These are phyloP conservation scores for Parauchenoglanis ngamensis DNA, from an alignment of 2,797 vertebrate genomes.

Conservation along the genomic window DNA sequence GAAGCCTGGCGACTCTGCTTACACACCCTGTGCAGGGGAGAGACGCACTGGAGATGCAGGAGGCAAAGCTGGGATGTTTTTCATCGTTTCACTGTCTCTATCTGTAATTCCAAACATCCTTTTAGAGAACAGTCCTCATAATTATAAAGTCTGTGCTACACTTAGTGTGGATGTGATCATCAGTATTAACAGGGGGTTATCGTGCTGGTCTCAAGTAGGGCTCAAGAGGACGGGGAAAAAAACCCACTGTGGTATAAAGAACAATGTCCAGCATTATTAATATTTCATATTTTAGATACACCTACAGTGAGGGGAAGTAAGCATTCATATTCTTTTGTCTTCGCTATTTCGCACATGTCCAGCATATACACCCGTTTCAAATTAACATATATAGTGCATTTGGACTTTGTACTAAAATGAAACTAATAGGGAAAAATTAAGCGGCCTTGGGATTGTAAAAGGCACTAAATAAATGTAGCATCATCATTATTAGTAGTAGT, in stretches of 20 bases:
- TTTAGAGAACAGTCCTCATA: not conserved
- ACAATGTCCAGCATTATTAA: not conserved
- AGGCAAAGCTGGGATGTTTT: constrained; percentile 20
- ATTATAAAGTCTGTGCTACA: not conserved
- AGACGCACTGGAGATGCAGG: not conserved
- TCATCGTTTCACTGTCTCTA: not conserved
- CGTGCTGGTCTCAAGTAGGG: not conserved
- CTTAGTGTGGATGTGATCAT: not conserved
- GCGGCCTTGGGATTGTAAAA: too few relatives aligned
- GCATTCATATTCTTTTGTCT: not conserved
- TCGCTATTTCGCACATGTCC: not conserved
- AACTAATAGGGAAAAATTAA: not conserved
- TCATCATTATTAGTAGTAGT: not conserved
- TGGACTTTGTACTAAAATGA: not conserved
- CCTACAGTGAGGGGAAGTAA: not conserved
- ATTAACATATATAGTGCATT: not conserved
- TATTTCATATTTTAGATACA: not conserved
- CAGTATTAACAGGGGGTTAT: not conserved
- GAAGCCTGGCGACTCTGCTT: constrained; percentile 3
- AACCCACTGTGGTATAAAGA: not conserved
- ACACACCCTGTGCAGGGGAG: constrained; percentile 20
- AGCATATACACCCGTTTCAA: not conserved
- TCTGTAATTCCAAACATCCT: not conserved
- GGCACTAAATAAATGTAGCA: too few relatives aligned
- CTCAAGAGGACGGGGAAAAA: not conserved